phyloP scores from a whole-genome alignment of 2,797 vertebrate species.

The Mus spretus region DNA sequence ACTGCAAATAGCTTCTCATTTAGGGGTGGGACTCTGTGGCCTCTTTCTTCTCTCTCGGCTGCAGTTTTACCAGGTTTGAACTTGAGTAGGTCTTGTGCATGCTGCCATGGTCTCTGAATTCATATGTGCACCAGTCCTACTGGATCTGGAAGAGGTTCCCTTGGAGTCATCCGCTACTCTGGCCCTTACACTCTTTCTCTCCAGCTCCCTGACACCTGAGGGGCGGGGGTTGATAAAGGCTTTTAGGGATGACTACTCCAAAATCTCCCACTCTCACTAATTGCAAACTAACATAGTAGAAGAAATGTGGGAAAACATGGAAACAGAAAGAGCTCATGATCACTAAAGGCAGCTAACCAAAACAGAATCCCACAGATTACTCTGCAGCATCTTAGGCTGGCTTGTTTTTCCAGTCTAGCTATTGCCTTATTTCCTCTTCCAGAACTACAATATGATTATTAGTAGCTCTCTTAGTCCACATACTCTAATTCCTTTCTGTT shows the following conservation, averaged over 20 bases:
- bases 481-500: background rate
- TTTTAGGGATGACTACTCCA: background rate
- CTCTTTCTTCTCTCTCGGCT: background rate
- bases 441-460: background rate
- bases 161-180: background rate
- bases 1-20: background rate
- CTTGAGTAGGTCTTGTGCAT: background rate
- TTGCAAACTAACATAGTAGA: constrained; percentile 25
- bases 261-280: background rate
- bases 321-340: constrained; percentile 20
- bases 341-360: constrained; percentile 29
- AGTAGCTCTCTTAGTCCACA: background rate
- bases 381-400: background rate
- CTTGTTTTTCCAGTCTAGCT: background rate
- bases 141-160: background rate
- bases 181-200: background rate
- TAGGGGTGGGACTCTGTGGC: background rate
- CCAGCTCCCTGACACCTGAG: background rate
- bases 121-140: too few species aligned
- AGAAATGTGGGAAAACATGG: constrained; percentile 25
- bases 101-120: background rate
- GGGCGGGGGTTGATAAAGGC: background rate
- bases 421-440: constrained; percentile 11
- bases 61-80: background rate
- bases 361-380: background rate